A percentile compares a stretch with the other conserved stretches of the same genome.
These are phyloP conservation scores for Bombus pascuorum DNA, from an alignment of 1,140 invertebrate species.

Conservation along the genomic window DNA sequence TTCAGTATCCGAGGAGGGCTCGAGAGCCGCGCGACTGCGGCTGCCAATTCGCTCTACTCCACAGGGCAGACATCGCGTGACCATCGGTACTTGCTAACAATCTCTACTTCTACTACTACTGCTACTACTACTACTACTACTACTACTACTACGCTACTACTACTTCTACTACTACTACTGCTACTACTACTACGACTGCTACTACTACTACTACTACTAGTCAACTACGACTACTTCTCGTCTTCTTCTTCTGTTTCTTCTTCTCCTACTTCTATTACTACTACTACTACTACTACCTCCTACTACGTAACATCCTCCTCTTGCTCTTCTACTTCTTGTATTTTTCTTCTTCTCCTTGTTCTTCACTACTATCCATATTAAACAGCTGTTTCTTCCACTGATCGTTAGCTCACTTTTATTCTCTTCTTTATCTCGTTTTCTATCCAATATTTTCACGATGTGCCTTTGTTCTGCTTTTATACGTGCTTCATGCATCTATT, in stretches of 20 bases:
- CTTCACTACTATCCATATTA: not conserved
- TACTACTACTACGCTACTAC: not conserved
- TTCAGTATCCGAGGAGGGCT: conserved; percentile 89
- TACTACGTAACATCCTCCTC: not conserved
- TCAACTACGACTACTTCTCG: too few species aligned
- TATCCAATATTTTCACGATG: conserved; percentile 12
- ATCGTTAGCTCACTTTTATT: conserved; percentile 13
- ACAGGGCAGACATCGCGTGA: conserved; percentile 88
- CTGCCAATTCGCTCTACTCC: conserved; percentile 93
- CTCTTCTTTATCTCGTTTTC: conserved; percentile 9
- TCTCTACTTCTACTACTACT: conserved; percentile 51
- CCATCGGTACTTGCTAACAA: conserved; percentile 77
- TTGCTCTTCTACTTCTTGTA: not conserved
- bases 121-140: not conserved
- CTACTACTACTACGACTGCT: not conserved
- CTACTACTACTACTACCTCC: too few species aligned
- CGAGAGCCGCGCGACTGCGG: conserved; percentile 91
- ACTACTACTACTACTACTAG: not conserved
- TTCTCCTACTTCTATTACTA: too few species aligned
- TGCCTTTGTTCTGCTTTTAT: conserved; percentile 16
- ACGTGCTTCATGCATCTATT: not conserved
- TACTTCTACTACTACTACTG: not conserved
- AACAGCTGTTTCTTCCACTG: conserved; percentile 8
- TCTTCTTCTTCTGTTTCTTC: too few species aligned
- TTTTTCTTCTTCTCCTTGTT: not conserved